phyloP scores from a whole-genome alignment of 2,113 vertebrate species.

The Silurus asotus region DNA sequence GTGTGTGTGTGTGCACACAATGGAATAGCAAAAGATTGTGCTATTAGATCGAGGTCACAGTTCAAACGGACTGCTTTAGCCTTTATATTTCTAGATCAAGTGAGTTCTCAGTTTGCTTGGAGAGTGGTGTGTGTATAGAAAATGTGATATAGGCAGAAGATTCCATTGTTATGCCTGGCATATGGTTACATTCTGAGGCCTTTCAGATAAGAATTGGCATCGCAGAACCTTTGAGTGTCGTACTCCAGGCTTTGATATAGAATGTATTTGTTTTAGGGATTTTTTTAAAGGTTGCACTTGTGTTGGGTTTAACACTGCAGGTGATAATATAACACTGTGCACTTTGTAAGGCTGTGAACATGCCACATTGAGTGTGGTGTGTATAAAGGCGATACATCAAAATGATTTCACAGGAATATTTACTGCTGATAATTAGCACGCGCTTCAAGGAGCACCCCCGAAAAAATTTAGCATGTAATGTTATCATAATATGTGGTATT shows the following conservation, averaged over 20 bases:
- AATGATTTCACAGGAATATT: background rate
- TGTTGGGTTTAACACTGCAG: slow-evolving; percentile 28
- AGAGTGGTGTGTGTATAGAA: background rate
- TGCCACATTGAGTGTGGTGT: background rate
- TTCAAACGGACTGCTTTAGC: slow-evolving; percentile 28
- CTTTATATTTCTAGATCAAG: slow-evolving; percentile 18
- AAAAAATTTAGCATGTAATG: background rate
- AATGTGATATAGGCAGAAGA: background rate
- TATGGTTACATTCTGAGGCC: background rate
- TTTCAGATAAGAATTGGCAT: background rate
- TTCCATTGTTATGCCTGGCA: background rate
- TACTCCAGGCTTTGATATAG: background rate
- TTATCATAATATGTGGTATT: background rate
- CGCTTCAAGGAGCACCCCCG: background rate
- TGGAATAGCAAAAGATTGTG: background rate
- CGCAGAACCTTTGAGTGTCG: background rate
- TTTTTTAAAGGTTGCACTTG: slow-evolving; percentile 18
- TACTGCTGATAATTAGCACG: background rate
- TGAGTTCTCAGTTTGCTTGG: background rate
- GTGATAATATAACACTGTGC: slow-evolving; percentile 32
- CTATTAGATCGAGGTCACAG: slow-evolving; percentile 23
- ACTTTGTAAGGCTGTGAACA: slow-evolving; percentile 6
- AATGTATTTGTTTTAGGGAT: background rate
- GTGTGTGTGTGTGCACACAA: background rate
- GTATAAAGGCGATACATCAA: background rate